Evolutionary conservation across 2,888 invertebrate species (phyloP), one percentile per base, ranked within the genome.

Genomic region (Arge pagana): DNA sequence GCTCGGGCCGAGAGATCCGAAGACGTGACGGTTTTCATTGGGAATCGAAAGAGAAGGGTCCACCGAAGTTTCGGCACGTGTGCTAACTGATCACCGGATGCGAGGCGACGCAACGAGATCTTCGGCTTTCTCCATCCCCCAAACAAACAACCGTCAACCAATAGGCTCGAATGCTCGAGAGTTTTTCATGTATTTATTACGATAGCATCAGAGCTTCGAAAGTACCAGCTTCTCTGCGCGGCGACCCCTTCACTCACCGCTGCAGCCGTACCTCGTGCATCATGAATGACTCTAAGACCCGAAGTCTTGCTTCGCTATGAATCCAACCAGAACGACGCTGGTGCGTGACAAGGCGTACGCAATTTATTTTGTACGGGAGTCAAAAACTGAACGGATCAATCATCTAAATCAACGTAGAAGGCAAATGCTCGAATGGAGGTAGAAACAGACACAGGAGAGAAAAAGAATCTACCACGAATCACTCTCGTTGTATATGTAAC

Each of bases 151-250:
- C 26, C 24, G 11, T 11, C 21, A 37, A 11, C 19, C 11, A 37
- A 37, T 11, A 19, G 7, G 15, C 10, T 53, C 55, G 56, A 57
- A 58, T n/a, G n/a, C n/a, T n/a, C n/a, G n/a, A n/a, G 62, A 57
- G 57, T 61, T 60, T 56, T 57, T 52, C 37, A 50, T 53, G 53
- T 62, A 60, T 66, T 52, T 52, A 52, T 52, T 52, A 52, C 26
- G 28, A 37, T 39, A 37, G 43, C 24, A 19, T 18, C 35, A 45
- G 31, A 33, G 15, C 3, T 7, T 33, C 13, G 33, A n/a, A n/a
- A n/a, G n/a, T n/a, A n/a, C n/a, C n/a, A n/a, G n/a, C n/a, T n/a
- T n/a, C n/a, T n/a, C n/a, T n/a, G n/a, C n/a, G n/a, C n/a, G n/a
- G n/a, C n/a, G n/a, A n/a, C n/a, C n/a, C n/a, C n/a, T n/a, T n/a